Evolutionary conservation across 2,888 invertebrate species (phyloP), one percentile per base, ranked within the genome.

Genomic region (Hypselothyrea guttata): DNA sequence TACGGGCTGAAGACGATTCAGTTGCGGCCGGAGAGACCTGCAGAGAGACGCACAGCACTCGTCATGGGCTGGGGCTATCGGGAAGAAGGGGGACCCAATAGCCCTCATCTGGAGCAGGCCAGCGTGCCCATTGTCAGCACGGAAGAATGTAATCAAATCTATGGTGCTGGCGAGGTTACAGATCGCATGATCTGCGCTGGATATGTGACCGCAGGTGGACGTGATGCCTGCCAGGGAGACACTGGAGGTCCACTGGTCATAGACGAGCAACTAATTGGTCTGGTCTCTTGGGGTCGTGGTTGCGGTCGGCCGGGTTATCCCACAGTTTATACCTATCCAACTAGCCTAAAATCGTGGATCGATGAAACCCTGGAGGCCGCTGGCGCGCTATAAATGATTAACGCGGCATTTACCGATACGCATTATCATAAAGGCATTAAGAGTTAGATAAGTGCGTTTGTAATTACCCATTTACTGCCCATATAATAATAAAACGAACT

Each of bases 131-230:
- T 91, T 71, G 90, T 92, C 0, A 90, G 88, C 68, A 86, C 90
- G 0, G 69, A 76, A 0, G 74, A 86, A 0, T 93, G 93, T 59
- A 78, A 70, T 4, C 55, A 71, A 0, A 90, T 90, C 0, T 93
- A 93, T 70, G 76, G 91, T 3, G 33, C n/a, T 1, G 81, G 81
- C 0, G 88, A 68, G 9, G 91, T 91, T 15, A 91, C 92, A 0
- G 77, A 90, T 0, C 89, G 88, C 0, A 93, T 93, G 91, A 82
- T 93, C 0, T 93, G 93, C 73, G 93, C 93, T 15, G 93, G 93
- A 0, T 49, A 71, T 48, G 44, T 75, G 2, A 22, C 9, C 0
- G 38, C 61, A 67, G 88, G 86, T 0, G 88, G 90, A 0, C 84
- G 89, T 34, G 91, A 91, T 64, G 90, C 90, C 9, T 91, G 91